A percentile compares a stretch with the other conserved stretches of the same genome.
These are phyloP conservation scores for Tetropium fuscum DNA, from an alignment of 2,888 invertebrate genomes.

Conservation along the genomic window DNA sequence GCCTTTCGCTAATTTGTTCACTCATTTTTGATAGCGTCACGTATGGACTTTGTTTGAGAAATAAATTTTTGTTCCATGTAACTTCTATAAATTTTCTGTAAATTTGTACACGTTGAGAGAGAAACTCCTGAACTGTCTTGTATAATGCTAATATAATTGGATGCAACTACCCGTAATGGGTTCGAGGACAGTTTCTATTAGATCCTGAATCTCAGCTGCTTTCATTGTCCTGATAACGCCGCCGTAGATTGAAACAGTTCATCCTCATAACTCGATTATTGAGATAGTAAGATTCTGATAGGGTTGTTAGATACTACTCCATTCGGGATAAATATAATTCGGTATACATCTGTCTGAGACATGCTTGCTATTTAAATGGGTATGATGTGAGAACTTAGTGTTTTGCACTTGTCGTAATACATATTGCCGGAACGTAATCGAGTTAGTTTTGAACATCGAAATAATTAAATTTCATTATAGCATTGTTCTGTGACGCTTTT, in stretches of 20 bases:
- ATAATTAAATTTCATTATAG: slow-evolving; percentile 12
- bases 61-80: too few species aligned
- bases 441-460: slow-evolving; percentile 5
- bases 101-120: too few species aligned
- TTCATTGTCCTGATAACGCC: slow-evolving; percentile 42
- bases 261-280: slow-evolving; percentile 50
- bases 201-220: slow-evolving; percentile 16
- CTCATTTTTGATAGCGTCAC: too few species aligned
- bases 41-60: too few species aligned
- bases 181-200: slow-evolving; percentile 33
- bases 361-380: slow-evolving; percentile 4
- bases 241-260: slow-evolving; percentile 49
- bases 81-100: too few species aligned
- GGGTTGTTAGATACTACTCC: slow-evolving; percentile 17
- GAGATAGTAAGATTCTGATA: slow-evolving; percentile 32
- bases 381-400: slow-evolving; percentile 14
- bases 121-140: background rate
- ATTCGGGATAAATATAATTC: slow-evolving; percentile 20
- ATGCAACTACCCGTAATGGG: slow-evolving; percentile 34
- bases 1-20: too few species aligned
- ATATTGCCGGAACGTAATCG: slow-evolving; percentile 6
- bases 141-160: slow-evolving; percentile 26
- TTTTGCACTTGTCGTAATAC: background rate
- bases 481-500: background rate
- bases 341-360: slow-evolving; percentile 21